These are phyloP conservation scores for Falco naumanni DNA, from an alignment of 2,797 vertebrate species.

Conservation along the genomic window DNA sequence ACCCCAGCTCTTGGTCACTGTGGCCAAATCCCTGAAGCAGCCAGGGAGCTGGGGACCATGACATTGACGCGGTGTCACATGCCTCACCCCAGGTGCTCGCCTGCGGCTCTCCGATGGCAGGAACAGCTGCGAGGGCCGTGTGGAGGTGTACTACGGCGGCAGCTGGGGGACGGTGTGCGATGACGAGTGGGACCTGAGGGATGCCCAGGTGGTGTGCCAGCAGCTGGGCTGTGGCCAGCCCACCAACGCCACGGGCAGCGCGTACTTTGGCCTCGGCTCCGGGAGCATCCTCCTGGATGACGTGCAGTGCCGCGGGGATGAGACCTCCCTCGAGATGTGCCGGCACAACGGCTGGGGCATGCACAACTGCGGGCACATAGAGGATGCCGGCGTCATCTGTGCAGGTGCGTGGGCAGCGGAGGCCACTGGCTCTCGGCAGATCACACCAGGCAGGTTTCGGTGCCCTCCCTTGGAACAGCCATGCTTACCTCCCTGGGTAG, in stretches of 20 bases:
- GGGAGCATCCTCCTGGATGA: conserved; percentile 66
- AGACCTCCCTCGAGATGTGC: conserved; percentile 58
- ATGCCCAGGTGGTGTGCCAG: conserved; percentile 52
- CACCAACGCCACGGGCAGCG: neutral
- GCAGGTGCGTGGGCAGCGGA: neutral
- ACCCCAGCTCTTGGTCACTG: neutral
- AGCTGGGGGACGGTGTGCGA: conserved; percentile 72
- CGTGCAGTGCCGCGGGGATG: conserved; percentile 37
- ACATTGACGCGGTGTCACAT: neutral
- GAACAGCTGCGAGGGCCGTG: conserved; percentile 56
- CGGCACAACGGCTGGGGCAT: conserved; percentile 50
- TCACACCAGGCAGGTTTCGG: neutral
- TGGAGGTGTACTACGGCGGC: conserved; percentile 47
- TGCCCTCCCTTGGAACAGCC: neutral
- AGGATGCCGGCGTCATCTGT: conserved; percentile 68
- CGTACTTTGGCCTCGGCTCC: neutral
- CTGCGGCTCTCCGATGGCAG: conserved; percentile 46
- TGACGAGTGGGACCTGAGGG: conserved; percentile 34
- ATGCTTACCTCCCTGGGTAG: neutral
- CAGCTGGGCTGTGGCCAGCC: conserved; percentile 62
- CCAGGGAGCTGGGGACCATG: fast-evolving
- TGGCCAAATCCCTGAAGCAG: fast-evolving
- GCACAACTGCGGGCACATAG: conserved; percentile 59
- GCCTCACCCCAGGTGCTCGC: neutral
- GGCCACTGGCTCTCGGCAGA: too few relatives aligned